A percentile compares a stretch with the other conserved stretches of the same genome.
phyloP scores from a whole-genome alignment of 2,888 invertebrate genomes.

The Lepidocyrtoides sp. region DNA sequence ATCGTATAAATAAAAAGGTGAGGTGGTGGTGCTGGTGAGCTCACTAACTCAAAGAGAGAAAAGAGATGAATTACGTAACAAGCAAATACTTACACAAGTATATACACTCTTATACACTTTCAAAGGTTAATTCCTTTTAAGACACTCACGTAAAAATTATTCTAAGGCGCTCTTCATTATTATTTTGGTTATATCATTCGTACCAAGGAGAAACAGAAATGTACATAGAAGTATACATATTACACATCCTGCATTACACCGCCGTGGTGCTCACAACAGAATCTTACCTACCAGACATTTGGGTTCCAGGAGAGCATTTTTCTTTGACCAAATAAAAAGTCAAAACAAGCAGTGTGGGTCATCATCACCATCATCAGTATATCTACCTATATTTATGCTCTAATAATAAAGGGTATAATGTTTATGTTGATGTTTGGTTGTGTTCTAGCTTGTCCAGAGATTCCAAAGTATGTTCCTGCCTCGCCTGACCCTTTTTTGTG shows the following conservation, averaged over 20 bases:
- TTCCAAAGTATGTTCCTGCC: not conserved
- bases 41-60: not conserved
- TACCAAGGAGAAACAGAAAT: not conserved
- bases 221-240: not conserved
- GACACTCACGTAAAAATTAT: constrained; percentile 63
- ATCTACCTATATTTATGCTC: not conserved
- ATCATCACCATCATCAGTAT: constrained; percentile 10
- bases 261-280: not conserved
- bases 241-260: not conserved
- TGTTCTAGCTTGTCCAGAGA: constrained; percentile 1
- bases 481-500: constrained; percentile 26
- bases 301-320: constrained; percentile 54
- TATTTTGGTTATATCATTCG: constrained; percentile 20
- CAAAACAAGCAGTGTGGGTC: constrained; percentile 56
- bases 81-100: no score
- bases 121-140: constrained; percentile 85
- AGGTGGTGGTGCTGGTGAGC: constrained; percentile 35
- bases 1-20: constrained; percentile 49
- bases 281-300: constrained; percentile 54
- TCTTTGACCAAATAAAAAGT: constrained; percentile 23
- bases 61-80: constrained; percentile 10
- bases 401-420: not conserved
- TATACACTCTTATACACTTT: not conserved
- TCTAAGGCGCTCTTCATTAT: constrained; percentile 40
- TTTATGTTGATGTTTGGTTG: not conserved